A percentile compares a stretch with the other conserved stretches of the same genome.
These are phyloP conservation scores for Corythornis vintsioides DNA, from an alignment of 2,113 vertebrate genomes.

Conservation along the genomic window DNA sequence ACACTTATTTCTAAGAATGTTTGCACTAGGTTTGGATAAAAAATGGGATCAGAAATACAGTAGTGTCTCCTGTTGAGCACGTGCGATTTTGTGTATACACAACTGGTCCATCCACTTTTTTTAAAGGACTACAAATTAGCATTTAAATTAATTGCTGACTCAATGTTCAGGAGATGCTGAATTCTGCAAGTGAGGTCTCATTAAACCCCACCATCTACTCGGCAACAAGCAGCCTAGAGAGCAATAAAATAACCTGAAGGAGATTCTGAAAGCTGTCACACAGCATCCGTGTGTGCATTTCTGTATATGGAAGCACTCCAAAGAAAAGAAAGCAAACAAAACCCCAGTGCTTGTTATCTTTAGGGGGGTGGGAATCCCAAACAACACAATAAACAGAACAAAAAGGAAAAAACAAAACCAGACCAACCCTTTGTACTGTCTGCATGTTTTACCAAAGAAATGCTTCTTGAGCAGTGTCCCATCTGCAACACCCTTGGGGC, in stretches of 20 bases:
- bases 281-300: not conserved
- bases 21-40: not conserved
- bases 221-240: not conserved
- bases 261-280: not conserved
- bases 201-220: not conserved
- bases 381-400: rapidly evolving
- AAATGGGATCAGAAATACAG: not conserved
- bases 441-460: not conserved
- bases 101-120: not conserved
- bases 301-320: not conserved
- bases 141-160: not conserved
- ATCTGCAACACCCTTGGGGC: not conserved
- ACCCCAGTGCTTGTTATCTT: not conserved
- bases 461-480: not conserved
- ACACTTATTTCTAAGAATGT: not conserved
- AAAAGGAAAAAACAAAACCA: not conserved
- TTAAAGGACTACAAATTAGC: not conserved
- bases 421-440: not conserved
- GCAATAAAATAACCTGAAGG: not conserved
- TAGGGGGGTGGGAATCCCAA: not conserved
- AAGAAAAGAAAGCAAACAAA: not conserved
- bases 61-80: not conserved
- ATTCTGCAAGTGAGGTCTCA: not conserved
- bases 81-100: not conserved
- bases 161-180: not conserved